These are phyloP conservation scores for Takifugu bimaculatus DNA, from an alignment of 2,113 vertebrate species.

Conservation along the genomic window DNA sequence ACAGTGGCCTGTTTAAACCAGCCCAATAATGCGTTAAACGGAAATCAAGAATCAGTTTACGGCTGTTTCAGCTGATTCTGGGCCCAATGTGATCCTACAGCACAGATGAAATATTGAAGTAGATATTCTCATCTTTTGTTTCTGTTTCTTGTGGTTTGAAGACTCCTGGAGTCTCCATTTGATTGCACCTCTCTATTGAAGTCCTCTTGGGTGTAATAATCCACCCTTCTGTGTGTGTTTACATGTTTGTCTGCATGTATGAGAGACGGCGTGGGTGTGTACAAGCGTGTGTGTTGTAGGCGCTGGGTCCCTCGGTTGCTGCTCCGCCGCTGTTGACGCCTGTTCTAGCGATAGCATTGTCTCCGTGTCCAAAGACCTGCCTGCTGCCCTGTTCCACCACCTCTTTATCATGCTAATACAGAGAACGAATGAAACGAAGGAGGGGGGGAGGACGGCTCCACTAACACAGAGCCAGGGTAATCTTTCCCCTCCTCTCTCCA, in stretches of 20 bases:
- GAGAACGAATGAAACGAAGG: slow-evolving; percentile 48
- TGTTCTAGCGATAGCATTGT: slow-evolving; percentile 72
- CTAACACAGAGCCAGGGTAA: slow-evolving; percentile 56
- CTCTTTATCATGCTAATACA: slow-evolving; percentile 74
- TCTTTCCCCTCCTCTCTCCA: slow-evolving; percentile 53
- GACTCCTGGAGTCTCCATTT: slow-evolving; percentile 31
- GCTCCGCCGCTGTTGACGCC: slow-evolving; percentile 59
- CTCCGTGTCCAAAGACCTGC: slow-evolving; percentile 71
- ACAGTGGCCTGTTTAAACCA: no score
- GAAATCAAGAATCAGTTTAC: no score
- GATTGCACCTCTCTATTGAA: slow-evolving; percentile 49
- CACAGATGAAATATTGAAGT: no score
- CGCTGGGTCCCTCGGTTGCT: slow-evolving; percentile 49
- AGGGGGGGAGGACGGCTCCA: slow-evolving; percentile 57
- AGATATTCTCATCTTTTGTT: background rate
- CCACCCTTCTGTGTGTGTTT: slow-evolving; percentile 43
- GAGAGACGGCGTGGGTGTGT: slow-evolving; percentile 8
- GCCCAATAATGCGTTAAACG: no score
- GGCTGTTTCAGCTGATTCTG: background rate
- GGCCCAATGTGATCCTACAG: background rate
- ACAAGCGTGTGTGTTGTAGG: slow-evolving; percentile 23
- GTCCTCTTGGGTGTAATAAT: slow-evolving; percentile 53
- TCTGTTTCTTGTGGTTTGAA: slow-evolving; percentile 14
- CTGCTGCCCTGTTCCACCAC: slow-evolving; percentile 68
- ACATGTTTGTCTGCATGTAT: slow-evolving; percentile 50